phyloP scores from a whole-genome alignment of 1,140 invertebrate species.

The Habropoda laboriosa region DNA sequence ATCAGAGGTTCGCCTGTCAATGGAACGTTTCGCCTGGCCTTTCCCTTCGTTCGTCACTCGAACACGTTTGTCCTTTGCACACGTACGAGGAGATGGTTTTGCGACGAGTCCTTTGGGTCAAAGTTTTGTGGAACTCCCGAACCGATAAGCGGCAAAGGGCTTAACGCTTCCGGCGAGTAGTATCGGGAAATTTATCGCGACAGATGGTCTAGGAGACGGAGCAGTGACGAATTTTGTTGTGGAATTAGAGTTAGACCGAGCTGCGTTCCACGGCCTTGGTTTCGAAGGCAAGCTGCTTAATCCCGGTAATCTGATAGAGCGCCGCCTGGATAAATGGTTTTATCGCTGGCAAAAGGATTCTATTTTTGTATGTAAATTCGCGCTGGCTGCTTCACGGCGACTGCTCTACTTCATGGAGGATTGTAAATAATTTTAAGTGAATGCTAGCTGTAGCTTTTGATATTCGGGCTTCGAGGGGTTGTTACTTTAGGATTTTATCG shows the following conservation, averaged over 20 bases:
- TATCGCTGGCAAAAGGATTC: background rate
- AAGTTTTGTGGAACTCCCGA: too few relatives aligned
- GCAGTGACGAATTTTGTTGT: background rate
- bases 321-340: background rate
- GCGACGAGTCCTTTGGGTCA: too few relatives aligned
- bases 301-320: background rate
- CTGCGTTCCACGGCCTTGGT: background rate
- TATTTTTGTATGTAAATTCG: background rate
- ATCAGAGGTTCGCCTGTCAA: background rate
- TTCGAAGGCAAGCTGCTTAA: slow-evolving; percentile 1
- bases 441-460: too few relatives aligned
- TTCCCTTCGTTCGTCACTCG: too few relatives aligned
- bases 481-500: too few relatives aligned
- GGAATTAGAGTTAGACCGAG: background rate
- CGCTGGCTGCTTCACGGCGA: background rate
- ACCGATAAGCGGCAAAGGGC: background rate
- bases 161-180: background rate
- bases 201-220: background rate
- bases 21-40: background rate
- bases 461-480: too few relatives aligned
- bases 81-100: too few relatives aligned
- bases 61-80: background rate
- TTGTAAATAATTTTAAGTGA: too few relatives aligned
- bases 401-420: too few relatives aligned
- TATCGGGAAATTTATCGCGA: slow-evolving; percentile 21